Percentiles rank a stretch among this genome's conserved stretches.
phyloP scores from a whole-genome alignment of 2,888 invertebrate species.

The Cantharis rustica region DNA sequence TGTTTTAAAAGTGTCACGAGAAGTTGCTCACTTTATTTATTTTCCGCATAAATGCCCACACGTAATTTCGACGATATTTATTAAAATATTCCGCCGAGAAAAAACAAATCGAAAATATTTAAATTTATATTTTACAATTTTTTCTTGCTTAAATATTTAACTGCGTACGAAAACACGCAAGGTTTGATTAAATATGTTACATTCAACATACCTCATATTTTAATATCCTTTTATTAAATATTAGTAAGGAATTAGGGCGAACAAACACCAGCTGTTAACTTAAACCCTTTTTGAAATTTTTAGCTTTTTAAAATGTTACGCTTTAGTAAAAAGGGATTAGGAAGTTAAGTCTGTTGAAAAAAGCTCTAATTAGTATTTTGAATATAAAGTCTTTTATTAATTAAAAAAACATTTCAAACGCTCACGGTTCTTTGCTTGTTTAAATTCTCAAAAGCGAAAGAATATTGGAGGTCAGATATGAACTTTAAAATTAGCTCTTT shows the following conservation, averaged over 20 bases:
- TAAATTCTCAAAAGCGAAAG: background rate
- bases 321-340: background rate
- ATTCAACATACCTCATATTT: background rate
- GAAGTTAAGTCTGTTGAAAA: background rate
- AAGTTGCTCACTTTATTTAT: constrained; percentile 27
- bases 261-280: background rate
- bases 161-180: background rate
- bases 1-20: constrained; percentile 26
- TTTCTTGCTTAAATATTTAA: background rate
- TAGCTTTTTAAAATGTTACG: background rate
- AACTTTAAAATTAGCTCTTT: background rate
- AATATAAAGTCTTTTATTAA: background rate
- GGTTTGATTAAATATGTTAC: background rate
- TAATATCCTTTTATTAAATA: background rate
- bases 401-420: background rate
- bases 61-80: constrained; percentile 29
- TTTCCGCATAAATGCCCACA: constrained; percentile 33
- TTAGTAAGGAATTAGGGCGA: background rate
- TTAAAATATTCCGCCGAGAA: constrained; percentile 9
- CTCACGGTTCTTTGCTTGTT: background rate
- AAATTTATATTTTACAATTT: background rate
- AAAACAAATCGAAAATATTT: background rate
- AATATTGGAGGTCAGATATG: background rate
- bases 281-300: background rate
- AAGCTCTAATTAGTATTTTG: background rate